Evolutionary conservation across 2,113 vertebrate species (phyloP).

Genomic region (Ctenomys sociabilis): DNA sequence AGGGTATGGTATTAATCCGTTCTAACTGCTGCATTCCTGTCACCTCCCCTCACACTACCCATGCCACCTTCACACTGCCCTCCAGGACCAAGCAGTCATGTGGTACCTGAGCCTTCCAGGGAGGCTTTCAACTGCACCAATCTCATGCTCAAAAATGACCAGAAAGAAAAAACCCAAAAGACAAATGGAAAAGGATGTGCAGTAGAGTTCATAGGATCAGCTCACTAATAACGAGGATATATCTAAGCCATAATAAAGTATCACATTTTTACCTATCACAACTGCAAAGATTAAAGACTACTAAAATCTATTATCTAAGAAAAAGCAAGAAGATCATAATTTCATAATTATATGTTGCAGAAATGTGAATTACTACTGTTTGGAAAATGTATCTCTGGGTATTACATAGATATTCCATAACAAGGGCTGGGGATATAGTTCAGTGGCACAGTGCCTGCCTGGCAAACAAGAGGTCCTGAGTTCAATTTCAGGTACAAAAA

Average conservation of each 20-base stretch:
- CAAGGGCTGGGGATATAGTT: no score
- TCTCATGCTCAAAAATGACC: background rate
- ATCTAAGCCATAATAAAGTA: background rate
- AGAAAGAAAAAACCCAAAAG: background rate
- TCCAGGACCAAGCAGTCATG: background rate
- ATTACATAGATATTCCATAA: background rate
- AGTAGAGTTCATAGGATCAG: background rate
- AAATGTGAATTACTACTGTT: constrained; percentile 29
- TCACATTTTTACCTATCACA: background rate
- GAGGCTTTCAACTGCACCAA: background rate
- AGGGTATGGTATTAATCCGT: background rate
- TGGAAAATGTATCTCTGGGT: background rate
- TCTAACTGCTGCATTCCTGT: background rate
- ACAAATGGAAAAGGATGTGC: background rate
- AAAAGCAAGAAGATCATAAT: background rate
- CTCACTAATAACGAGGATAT: background rate
- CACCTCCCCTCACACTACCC: no score
- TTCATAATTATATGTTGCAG: background rate
- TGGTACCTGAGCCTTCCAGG: background rate
- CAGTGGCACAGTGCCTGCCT: no score
- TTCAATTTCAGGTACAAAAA: no score
- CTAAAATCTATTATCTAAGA: background rate
- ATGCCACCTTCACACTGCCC: background rate
- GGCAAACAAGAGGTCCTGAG: no score
- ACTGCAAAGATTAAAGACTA: background rate